Conservation (phyloP, 2,888 invertebrate genomes). For the Rhodophaea formosa region DNA sequence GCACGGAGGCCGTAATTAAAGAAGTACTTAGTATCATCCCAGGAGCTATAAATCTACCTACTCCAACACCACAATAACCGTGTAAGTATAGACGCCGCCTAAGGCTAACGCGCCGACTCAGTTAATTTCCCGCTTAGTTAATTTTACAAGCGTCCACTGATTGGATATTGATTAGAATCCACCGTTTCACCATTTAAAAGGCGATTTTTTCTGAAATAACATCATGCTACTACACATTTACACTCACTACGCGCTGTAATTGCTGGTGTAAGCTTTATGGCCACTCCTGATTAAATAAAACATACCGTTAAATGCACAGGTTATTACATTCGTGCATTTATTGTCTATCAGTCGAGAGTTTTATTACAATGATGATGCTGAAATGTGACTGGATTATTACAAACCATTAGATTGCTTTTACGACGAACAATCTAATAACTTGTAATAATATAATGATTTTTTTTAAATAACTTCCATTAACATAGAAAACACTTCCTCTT, state of each 20-base stretch:
- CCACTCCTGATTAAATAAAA: slow-evolving; percentile 71
- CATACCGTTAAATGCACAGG: slow-evolving; percentile 57
- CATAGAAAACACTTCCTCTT: too few relatives aligned
- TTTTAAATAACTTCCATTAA: too few relatives aligned
- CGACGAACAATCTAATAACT: too few relatives aligned
- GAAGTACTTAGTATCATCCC: too few relatives aligned
- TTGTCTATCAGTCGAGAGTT: slow-evolving; percentile 6
- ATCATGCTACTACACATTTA: slow-evolving; percentile 71
- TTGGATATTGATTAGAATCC: slow-evolving; percentile 79
- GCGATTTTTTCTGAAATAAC: slow-evolving; percentile 70
- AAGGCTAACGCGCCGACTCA: slow-evolving; percentile 38
- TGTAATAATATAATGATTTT: too few relatives aligned
- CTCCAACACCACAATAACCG: background rate
- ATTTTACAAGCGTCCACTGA: slow-evolving; percentile 72
- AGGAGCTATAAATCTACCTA: background rate
- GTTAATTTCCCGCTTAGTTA: slow-evolving; percentile 80
- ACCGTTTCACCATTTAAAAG: slow-evolving; percentile 68
- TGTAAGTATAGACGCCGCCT: background rate
- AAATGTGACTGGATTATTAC: background rate
- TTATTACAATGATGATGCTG: background rate
- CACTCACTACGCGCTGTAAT: slow-evolving; percentile 75
- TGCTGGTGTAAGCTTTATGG: slow-evolving; percentile 64
- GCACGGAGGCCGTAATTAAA: too few relatives aligned
- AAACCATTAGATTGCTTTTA: background rate
- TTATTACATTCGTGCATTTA: slow-evolving; percentile 13